phyloP scores from a whole-genome alignment of 2,888 invertebrate species.

The Rhingia rostrata region DNA sequence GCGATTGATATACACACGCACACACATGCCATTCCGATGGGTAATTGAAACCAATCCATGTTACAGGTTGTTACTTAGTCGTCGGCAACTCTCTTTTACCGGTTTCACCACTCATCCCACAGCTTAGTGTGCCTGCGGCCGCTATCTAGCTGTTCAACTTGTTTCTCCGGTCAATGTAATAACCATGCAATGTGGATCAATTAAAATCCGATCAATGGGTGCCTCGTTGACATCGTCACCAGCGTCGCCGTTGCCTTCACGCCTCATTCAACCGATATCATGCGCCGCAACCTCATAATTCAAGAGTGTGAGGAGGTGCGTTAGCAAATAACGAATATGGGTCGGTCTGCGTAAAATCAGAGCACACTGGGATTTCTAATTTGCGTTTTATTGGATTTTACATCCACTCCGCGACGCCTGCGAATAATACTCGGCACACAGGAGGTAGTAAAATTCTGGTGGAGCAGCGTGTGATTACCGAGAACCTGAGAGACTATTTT shows the following conservation, averaged over 20 bases:
- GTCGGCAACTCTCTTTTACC: not conserved
- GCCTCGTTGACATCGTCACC: not conserved
- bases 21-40: no score
- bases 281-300: not conserved
- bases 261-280: not conserved
- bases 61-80: constrained; percentile 11
- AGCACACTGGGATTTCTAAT: constrained; percentile 56
- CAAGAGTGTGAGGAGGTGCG: constrained; percentile 39
- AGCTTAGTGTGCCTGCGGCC: not conserved
- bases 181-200: constrained; percentile 67
- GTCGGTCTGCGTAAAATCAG: constrained; percentile 62
- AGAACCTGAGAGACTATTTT: constrained; percentile 14
- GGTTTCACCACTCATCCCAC: not conserved
- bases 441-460: constrained; percentile 50
- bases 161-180: constrained; percentile 45
- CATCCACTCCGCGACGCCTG: constrained; percentile 1
- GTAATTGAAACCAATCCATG: constrained; percentile 17
- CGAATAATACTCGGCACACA: not conserved
- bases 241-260: not conserved
- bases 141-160: constrained; percentile 23
- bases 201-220: constrained; percentile 68
- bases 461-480: constrained; percentile 17
- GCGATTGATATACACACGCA: constrained; percentile 1
- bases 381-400: constrained; percentile 29
- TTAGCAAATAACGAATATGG: constrained; percentile 66